Conservation (phyloP, 2,888 invertebrate species). For the Megalurothrips usitatus region DNA sequence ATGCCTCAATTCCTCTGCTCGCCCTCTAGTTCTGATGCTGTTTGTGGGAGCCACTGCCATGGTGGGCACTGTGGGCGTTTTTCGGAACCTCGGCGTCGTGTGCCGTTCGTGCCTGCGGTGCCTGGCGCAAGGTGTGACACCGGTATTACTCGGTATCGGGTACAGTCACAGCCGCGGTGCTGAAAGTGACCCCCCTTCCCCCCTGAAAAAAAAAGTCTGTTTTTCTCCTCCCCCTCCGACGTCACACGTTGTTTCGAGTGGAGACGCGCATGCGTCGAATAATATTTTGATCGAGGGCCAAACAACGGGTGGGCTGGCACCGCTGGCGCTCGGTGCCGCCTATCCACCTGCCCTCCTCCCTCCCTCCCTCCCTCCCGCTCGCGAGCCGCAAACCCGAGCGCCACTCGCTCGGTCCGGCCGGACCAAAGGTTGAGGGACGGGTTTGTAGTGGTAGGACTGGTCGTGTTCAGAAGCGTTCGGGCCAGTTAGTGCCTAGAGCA, state of each 20-base stretch:
- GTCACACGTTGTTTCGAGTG: neutral
- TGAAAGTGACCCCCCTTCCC: neutral
- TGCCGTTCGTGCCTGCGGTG: too few species aligned
- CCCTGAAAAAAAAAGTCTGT: too few species aligned
- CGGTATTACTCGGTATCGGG: too few species aligned
- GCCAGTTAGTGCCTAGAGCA: too few species aligned
- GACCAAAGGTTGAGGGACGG: neutral
- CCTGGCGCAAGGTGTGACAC: too few species aligned
- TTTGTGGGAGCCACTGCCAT: too few species aligned
- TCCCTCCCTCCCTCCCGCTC: too few species aligned
- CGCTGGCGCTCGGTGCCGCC: neutral
- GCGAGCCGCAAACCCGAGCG: neutral
- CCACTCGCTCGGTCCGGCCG: neutral
- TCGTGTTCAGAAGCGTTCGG: neutral
- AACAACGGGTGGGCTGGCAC: neutral
- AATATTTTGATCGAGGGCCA: slow-evolving; percentile 11
- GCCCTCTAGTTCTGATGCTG: too few species aligned
- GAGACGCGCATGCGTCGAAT: neutral
- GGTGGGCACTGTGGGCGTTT: too few species aligned
- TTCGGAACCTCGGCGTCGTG: too few species aligned
- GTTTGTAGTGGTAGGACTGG: neutral
- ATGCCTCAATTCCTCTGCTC: too few species aligned
- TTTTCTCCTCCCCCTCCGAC: neutral
- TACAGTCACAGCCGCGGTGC: too few species aligned
- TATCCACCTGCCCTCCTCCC: neutral